A percentile compares a stretch with the other conserved stretches of the same genome.
phyloP scores from a whole-genome alignment of 2,113 vertebrate species.

The Pollachius pollachius region DNA sequence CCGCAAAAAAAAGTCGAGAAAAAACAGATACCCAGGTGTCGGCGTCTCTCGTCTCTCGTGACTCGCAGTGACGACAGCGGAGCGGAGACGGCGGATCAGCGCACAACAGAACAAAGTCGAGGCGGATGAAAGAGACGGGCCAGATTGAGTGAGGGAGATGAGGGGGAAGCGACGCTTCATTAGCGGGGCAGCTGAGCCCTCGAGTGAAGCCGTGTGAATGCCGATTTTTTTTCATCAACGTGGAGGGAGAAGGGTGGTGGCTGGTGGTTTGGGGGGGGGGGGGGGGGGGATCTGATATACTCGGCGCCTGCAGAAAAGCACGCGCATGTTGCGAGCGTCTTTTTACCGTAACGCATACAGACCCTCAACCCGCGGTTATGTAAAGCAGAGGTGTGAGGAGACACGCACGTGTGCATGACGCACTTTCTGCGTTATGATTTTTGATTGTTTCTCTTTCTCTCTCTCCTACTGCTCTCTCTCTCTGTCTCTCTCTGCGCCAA shows the following conservation, averaged over 20 bases:
- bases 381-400: too few relatives aligned
- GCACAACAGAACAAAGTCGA: conserved; percentile 29
- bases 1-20: too few relatives aligned
- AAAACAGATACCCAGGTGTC: too few relatives aligned
- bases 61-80: not conserved
- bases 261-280: not conserved
- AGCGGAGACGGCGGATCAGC: conserved; percentile 10
- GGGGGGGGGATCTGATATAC: conserved; percentile 38
- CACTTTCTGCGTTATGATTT: too few relatives aligned
- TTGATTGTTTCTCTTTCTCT: too few relatives aligned
- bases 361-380: conserved; percentile 7
- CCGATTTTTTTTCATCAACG: conserved; percentile 48
- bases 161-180: conserved; percentile 51
- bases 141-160: conserved; percentile 6
- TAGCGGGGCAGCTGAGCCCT: conserved; percentile 55
- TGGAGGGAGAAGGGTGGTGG: conserved; percentile 51
- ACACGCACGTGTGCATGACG: too few relatives aligned
- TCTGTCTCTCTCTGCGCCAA: too few relatives aligned
- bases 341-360: conserved; percentile 13
- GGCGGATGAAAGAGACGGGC: conserved; percentile 15
- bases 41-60: too few relatives aligned
- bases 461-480: too few relatives aligned
- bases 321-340: not conserved
- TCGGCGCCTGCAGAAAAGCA: conserved; percentile 38
- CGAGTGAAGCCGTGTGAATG: conserved; percentile 55